Evolutionary conservation across 2,888 invertebrate species (phyloP).

Genomic region (Cancer borealis): DNA sequence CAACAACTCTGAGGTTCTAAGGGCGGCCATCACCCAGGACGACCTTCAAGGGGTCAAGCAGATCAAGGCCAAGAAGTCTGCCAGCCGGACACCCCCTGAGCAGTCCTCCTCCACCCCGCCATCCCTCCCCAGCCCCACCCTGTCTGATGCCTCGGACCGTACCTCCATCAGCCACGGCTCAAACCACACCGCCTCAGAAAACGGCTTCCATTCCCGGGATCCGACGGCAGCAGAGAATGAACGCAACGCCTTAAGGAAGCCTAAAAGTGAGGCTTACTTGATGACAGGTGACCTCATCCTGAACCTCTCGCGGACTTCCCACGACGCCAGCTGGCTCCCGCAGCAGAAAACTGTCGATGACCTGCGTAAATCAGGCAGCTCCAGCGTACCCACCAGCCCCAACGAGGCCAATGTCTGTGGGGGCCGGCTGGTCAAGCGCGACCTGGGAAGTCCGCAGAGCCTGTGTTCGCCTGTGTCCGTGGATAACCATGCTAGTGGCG

Average conservation of each 20-base stretch:
- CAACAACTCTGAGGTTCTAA: slow-evolving; percentile 79
- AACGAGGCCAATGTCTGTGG: slow-evolving; percentile 80
- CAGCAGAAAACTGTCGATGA: slow-evolving; percentile 78
- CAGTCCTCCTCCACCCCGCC: slow-evolving; percentile 61
- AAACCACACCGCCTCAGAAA: slow-evolving; percentile 63
- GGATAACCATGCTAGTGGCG: slow-evolving; percentile 71
- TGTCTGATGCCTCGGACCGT: slow-evolving; percentile 61
- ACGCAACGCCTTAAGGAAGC: slow-evolving; percentile 78
- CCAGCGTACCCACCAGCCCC: slow-evolving; percentile 85
- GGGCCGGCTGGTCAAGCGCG: slow-evolving; percentile 66
- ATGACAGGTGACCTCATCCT: slow-evolving; percentile 98
- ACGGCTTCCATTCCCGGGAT: slow-evolving; percentile 60
- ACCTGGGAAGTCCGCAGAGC: slow-evolving; percentile 75
- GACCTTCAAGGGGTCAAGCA: slow-evolving; percentile 78
- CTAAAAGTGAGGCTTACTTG: slow-evolving; percentile 93
- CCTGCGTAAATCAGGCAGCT: slow-evolving; percentile 68
- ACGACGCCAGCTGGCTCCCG: slow-evolving; percentile 83
- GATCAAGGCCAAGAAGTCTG: slow-evolving; percentile 77
- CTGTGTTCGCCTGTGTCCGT: slow-evolving; percentile 74
- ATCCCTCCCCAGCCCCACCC: slow-evolving; percentile 71
- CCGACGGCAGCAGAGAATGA: slow-evolving; percentile 63
- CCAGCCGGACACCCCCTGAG: slow-evolving; percentile 61
- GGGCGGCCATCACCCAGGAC: slow-evolving; percentile 78
- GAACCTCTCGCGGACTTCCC: slow-evolving; percentile 91
- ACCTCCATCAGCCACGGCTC: slow-evolving; percentile 62